Evolutionary conservation across 2,797 vertebrate genomes (phyloP), one percentile per base, ranked within the genome.

Genomic region (Lycodopsis pacificus): DNA sequence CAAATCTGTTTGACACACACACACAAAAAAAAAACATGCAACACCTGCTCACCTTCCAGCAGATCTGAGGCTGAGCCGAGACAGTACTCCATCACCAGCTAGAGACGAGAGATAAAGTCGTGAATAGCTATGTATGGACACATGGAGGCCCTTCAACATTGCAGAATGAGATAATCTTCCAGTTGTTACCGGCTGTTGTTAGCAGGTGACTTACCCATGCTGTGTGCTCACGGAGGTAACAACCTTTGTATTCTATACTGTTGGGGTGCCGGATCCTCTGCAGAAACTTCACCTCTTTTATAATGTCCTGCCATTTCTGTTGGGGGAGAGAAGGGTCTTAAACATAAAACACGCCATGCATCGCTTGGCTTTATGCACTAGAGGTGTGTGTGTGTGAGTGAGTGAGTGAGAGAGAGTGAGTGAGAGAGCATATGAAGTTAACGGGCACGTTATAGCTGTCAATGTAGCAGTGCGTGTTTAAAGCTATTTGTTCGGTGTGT

Each of bases 1-100:
- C 6, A 25, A 61, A 48, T 27, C 13, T 58, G n/a, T 22, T 46
- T 65, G 4, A 56, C 25, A 65, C 5, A 57, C 19, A 65, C 5
- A 42, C 12, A 14, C 4, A 30, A 30, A 65, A 34, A 7, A 34
- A 7, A 44, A n/a, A 66, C 1, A 6, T 9, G 9, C 3, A 65
- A 65, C 15, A 59, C 3, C 0, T 5, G 85, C 91, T 87, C 95
- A 98, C 98, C 98, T 98, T 99, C 98, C 84, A 99, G 87, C 88
- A 99, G 97, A 94, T 99, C 98, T 75, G 98, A 99, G 80, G 98
- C 97, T 58, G 98, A 99, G 92, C 98, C 98, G 87, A 99, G 96
- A 93, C 98, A 99, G 94, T 99, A 99, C 92, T 99, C 98, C 98
- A 99, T 99, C 87, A 97, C 98, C 89, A 99, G 96, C 98, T 99